Evolutionary conservation across 2,113 vertebrate genomes (phyloP).

Genomic region (Thermophis baileyi): DNA sequence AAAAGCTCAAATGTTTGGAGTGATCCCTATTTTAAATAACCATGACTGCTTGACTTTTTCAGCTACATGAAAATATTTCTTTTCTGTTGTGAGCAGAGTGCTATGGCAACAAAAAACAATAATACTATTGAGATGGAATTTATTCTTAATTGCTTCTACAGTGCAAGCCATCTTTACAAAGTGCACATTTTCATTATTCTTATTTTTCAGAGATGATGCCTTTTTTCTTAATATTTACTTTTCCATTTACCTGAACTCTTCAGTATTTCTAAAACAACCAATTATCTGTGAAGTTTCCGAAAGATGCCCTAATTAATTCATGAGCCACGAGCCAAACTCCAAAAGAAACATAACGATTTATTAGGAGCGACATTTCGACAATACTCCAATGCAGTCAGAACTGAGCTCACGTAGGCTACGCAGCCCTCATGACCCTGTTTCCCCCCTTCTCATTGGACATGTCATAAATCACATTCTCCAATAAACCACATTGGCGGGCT

Average conservation of each 20-base stretch:
- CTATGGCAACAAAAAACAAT: background rate
- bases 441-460: too few species aligned
- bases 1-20: background rate
- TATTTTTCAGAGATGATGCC: background rate
- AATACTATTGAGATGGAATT: constrained; percentile 7
- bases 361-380: too few species aligned
- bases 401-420: too few species aligned
- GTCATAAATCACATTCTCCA: too few species aligned
- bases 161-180: background rate
- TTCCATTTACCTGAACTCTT: background rate
- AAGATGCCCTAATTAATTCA: too few species aligned
- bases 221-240: background rate
- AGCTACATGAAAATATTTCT: background rate
- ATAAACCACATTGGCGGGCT: too few species aligned
- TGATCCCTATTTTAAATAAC: background rate
- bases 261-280: background rate
- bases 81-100: background rate
- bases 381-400: too few species aligned
- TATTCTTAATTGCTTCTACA: constrained; percentile 8
- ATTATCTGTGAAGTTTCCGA: too few species aligned
- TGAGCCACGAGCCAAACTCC: too few species aligned
- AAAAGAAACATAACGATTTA: too few species aligned
- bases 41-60: background rate
- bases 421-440: too few species aligned
- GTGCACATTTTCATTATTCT: background rate